Conservation (phyloP, 2,888 invertebrate species). For the Zhengitettix transpicula region DNA sequence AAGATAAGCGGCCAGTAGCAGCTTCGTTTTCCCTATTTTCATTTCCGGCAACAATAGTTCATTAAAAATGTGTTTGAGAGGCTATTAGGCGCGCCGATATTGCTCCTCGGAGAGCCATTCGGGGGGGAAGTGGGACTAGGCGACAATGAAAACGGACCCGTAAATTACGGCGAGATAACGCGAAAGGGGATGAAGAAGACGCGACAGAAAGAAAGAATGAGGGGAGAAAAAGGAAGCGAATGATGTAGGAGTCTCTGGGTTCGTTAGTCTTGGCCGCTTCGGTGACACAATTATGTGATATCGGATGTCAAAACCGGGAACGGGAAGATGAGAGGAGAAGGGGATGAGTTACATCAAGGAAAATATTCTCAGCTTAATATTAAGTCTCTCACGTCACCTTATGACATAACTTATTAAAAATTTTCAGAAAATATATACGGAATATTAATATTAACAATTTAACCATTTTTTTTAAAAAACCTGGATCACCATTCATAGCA, state of each 20-base stretch:
- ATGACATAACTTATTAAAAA: no score
- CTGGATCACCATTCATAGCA: no score
- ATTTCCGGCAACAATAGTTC: slow-evolving; percentile 41
- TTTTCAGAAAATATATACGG: no score
- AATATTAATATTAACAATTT: no score
- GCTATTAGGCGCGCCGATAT: slow-evolving; percentile 44
- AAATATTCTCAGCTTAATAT: no score
- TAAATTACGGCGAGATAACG: slow-evolving; percentile 11
- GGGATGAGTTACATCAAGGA: background rate
- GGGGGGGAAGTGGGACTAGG: slow-evolving; percentile 6
- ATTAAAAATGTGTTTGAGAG: slow-evolving; percentile 58
- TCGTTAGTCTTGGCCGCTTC: no score
- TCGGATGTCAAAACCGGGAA: no score
- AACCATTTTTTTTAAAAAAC: no score
- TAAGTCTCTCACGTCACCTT: no score
- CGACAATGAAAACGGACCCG: slow-evolving; percentile 11
- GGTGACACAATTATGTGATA: no score
- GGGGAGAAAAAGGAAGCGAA: background rate
- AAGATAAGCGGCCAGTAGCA: no score
- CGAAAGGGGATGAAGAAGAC: slow-evolving; percentile 17
- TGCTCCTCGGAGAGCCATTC: slow-evolving; percentile 33
- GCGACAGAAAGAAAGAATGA: slow-evolving; percentile 9
- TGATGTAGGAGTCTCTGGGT: slow-evolving; percentile 2
- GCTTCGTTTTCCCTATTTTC: slow-evolving; percentile 26
- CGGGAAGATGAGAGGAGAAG: background rate